phyloP scores from a whole-genome alignment of 2,797 vertebrate species.

The Ptychobarbus kaznakovi region DNA sequence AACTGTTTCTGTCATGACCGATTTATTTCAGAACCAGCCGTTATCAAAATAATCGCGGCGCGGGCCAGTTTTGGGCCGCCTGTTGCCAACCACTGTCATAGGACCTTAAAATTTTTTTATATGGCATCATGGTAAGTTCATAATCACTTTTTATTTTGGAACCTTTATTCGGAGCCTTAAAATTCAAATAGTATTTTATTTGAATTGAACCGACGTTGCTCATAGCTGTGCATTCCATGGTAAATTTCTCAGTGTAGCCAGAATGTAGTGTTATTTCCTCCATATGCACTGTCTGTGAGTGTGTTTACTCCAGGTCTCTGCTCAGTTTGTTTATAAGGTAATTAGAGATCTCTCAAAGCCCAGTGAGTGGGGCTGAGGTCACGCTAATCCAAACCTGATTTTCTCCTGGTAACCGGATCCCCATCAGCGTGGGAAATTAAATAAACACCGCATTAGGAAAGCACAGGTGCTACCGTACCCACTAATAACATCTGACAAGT shows the following conservation, averaged over 20 bases:
- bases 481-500: constrained; percentile 40
- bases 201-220: background rate
- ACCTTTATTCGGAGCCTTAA: background rate
- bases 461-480: constrained; percentile 55
- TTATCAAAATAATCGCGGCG: too few species aligned
- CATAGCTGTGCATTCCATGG: background rate
- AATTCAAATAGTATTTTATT: background rate
- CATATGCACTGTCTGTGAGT: constrained; percentile 23
- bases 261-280: constrained; percentile 16
- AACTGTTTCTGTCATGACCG: too few species aligned
- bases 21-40: too few species aligned
- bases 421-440: constrained; percentile 66
- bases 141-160: background rate
- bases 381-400: constrained; percentile 75
- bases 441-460: constrained; percentile 42
- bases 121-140: background rate
- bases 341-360: constrained; percentile 34
- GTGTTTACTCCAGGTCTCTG: constrained; percentile 40
- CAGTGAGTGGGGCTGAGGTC: constrained; percentile 68
- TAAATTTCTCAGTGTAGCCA: background rate
- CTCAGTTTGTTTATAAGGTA: constrained; percentile 43
- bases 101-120: background rate
- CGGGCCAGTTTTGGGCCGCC: too few species aligned
- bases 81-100: too few species aligned
- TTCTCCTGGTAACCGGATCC: constrained; percentile 71